Percentiles rank a stretch among this genome's conserved stretches.
These are phyloP conservation scores for Macrotrachela quadricornifera DNA, from an alignment of 1,140 invertebrate genomes.

Conservation along the genomic window DNA sequence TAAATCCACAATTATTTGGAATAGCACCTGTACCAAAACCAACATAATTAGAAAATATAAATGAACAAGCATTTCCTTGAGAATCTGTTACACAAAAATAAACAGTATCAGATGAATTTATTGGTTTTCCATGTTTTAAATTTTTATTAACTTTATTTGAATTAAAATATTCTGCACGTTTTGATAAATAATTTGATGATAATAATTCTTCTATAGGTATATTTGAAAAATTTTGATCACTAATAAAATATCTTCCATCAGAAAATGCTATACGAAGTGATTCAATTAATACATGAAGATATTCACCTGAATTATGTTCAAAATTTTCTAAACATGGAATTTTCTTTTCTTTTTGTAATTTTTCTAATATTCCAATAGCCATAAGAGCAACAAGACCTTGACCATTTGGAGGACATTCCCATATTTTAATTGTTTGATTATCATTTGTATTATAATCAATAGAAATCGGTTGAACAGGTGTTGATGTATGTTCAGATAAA, in stretches of 20 bases:
- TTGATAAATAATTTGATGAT: too few relatives aligned
- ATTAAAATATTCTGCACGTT: constrained; percentile 3
- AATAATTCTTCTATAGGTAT: constrained; percentile 12
- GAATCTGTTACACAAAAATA: constrained; percentile 28
- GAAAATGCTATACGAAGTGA: constrained; percentile 25
- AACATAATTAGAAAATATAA: constrained; percentile 28
- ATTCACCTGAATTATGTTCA: constrained; percentile 18
- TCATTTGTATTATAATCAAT: constrained; percentile 13
- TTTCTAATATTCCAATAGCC: constrained; percentile 27
- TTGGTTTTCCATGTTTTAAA: constrained; percentile 11
- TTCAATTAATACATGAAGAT: constrained; percentile 27
- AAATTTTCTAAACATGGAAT: constrained; percentile 9
- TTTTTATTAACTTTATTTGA: constrained; percentile 23
- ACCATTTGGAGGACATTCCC: constrained; percentile 28
- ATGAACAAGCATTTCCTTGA: constrained; percentile 28
- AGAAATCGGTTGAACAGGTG: constrained; percentile 20
- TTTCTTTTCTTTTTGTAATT: constrained; percentile 18
- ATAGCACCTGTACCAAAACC: constrained; percentile 30
- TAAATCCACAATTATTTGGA: constrained; percentile 29
- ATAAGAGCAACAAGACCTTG: constrained; percentile 25
- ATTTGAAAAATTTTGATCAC: constrained; percentile 17
- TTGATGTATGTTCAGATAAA: constrained; percentile 19
- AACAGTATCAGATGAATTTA: constrained; percentile 17
- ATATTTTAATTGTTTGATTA: constrained; percentile 12
- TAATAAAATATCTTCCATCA: constrained; percentile 20